phyloP scores from a whole-genome alignment of 1,140 invertebrate species.

The Drosophila nigrodunni region DNA sequence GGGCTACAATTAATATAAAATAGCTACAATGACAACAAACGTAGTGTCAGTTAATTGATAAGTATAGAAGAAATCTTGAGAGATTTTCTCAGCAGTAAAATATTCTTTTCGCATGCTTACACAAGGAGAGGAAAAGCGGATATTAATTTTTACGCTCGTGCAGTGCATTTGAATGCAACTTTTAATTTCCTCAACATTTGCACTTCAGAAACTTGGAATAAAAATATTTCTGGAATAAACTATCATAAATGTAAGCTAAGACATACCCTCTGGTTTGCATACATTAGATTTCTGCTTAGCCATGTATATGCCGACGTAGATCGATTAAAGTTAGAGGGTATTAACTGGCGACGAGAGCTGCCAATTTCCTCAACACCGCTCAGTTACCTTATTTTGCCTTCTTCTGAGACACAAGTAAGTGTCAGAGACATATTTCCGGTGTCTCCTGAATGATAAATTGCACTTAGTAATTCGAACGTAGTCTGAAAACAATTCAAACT shows the following conservation, averaged over 20 bases:
- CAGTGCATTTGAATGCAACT: slow-evolving; percentile 73
- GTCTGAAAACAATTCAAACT: slow-evolving; percentile 44
- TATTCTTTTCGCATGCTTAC: not conserved
- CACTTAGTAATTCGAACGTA: slow-evolving; percentile 61
- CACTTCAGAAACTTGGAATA: slow-evolving; percentile 35
- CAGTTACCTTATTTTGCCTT: slow-evolving; percentile 47
- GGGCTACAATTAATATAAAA: too few species aligned
- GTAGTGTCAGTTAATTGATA: too few species aligned
- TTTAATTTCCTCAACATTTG: slow-evolving; percentile 73
- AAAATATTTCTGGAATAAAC: not conserved
- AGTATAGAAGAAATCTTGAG: not conserved
- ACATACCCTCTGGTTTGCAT: not conserved
- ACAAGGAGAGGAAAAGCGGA: slow-evolving; percentile 57
- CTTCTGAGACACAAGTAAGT: slow-evolving; percentile 38
- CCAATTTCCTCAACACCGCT: slow-evolving; percentile 57
- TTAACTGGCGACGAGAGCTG: slow-evolving; percentile 41
- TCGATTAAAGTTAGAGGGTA: not conserved
- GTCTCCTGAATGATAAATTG: slow-evolving; percentile 68
- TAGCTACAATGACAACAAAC: too few species aligned
- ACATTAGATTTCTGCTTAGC: not conserved
- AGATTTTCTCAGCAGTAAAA: not conserved
- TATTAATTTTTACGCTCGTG: slow-evolving; percentile 79
- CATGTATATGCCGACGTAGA: not conserved
- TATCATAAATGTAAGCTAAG: not conserved
- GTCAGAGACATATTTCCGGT: slow-evolving; percentile 64